phyloP scores from a whole-genome alignment of 2,888 invertebrate genomes.

The Dynastes maya region DNA sequence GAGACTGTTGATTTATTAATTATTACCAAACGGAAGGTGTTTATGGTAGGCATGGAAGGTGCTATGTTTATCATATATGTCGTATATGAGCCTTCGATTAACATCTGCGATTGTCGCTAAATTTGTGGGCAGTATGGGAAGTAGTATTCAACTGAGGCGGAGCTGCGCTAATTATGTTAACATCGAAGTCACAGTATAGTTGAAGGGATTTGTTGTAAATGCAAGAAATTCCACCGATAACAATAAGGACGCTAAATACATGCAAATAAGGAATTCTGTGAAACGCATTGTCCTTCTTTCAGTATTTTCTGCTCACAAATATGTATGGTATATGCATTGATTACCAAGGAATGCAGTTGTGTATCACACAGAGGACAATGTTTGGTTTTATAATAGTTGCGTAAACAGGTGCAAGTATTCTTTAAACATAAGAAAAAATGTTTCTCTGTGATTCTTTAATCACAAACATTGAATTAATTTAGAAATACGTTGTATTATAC shows the following conservation, averaged over 20 bases:
- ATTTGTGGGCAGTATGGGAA: not conserved
- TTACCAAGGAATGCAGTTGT: no score
- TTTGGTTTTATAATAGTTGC: no score
- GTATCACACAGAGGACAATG: no score
- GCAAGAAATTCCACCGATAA: not conserved
- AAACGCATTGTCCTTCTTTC: not conserved
- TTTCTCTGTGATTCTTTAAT: no score
- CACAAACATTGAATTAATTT: no score
- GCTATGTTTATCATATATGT: not conserved
- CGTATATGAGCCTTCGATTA: not conserved
- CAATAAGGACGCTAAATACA: not conserved
- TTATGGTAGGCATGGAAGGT: not conserved
- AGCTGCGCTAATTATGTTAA: slow-evolving; percentile 14
- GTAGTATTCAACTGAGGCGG: not conserved
- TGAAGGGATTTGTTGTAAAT: not conserved
- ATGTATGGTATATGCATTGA: no score
- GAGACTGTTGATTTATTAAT: not conserved
- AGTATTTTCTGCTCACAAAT: no score
- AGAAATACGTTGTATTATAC: no score
- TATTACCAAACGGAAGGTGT: not conserved
- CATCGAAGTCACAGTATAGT: not conserved
- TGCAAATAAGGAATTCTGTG: not conserved
- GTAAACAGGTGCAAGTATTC: no score
- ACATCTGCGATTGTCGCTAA: slow-evolving; percentile 1
- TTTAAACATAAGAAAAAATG: no score